Evolutionary conservation across 2,797 vertebrate genomes (phyloP), one percentile per base, ranked within the genome.

Genomic region (Synanceia verrucosa): DNA sequence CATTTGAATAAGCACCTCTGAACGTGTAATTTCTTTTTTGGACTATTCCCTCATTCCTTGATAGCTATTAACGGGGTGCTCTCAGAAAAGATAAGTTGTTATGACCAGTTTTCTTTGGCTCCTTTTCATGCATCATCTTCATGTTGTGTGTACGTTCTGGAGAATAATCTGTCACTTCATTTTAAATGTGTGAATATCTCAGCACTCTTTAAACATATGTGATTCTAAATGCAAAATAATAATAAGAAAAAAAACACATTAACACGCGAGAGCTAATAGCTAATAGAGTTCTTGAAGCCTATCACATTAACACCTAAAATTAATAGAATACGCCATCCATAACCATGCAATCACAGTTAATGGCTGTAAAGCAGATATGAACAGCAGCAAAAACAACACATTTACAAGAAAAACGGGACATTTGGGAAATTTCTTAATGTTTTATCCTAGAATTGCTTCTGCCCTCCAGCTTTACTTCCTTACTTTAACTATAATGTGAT

Each of bases 1-100:
- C 48, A 64, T 83, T 78, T 74, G 72, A 85, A 76, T 51, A 70
- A 78, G 68, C 61, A 56, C 61, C 56, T 70, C 70, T 74, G 39
- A 65, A 66, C 59, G 65, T 43, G 31, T 34, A 31, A 63, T 83
- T 67, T 67, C 29, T 23, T 51, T 31, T 62, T 73, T 62, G 39
- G 57, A 37, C 58, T 23, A 4, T 50, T 74, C 44, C n/a, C 67
- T 65, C 13, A 31, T 46, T 52, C 44, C 41, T 41, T 63, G 11
- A 65, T 67, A 18, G 23, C 19, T 69, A 34, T 28, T 76, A 70
- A 71, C 12, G 3, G 3, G 13, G 28, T 21, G 43, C 52, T 65
- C 81, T 74, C 55, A 31, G 33, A 51, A 48, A 26, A 59, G 58
- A 69, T 34, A 64, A 65, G 36, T 62, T 23, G 21, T 37, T 52